Evolutionary conservation across 2,113 vertebrate species (phyloP).

Genomic region (Trichomycterus rosablanca): DNA sequence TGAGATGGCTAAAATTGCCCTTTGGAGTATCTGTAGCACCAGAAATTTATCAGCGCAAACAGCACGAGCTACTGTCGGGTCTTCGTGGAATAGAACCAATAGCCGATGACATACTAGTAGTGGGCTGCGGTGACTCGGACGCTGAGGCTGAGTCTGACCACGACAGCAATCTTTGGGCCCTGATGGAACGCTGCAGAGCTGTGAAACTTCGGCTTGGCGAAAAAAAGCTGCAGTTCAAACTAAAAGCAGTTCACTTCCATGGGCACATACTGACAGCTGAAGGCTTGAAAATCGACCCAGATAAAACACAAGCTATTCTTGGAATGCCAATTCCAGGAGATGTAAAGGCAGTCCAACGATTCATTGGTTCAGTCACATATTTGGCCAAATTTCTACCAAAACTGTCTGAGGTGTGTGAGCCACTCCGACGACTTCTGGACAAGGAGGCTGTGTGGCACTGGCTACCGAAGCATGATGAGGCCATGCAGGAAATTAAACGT

Average conservation of each 20-base stretch:
- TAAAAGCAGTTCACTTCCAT: constrained; percentile 26
- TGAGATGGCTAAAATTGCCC: too few relatives aligned
- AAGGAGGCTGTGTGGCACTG: constrained; percentile 36
- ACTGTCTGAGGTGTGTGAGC: constrained; percentile 44
- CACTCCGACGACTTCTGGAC: constrained; percentile 29
- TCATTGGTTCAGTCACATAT: constrained; percentile 45
- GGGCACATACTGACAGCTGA: not conserved
- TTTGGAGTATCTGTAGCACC: not conserved
- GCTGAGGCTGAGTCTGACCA: constrained; percentile 1
- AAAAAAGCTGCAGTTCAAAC: constrained; percentile 28
- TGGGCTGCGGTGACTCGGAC: not conserved
- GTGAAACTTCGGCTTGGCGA: too few relatives aligned
- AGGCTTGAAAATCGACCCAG: not conserved
- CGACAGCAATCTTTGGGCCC: not conserved
- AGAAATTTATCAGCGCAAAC: not conserved
- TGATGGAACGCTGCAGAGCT: constrained; percentile 27
- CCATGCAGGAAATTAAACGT: constrained; percentile 35
- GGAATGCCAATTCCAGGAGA: constrained; percentile 7
- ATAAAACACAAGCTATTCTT: constrained; percentile 2
- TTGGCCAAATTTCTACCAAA: constrained; percentile 36
- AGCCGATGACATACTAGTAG: not conserved
- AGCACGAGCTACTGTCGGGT: not conserved
- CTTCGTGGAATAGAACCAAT: not conserved
- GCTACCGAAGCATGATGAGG: constrained; percentile 35
- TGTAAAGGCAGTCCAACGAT: constrained; percentile 8